Conservation (phyloP, 2,888 invertebrate genomes). For the Electrophaes corylata region DNA sequence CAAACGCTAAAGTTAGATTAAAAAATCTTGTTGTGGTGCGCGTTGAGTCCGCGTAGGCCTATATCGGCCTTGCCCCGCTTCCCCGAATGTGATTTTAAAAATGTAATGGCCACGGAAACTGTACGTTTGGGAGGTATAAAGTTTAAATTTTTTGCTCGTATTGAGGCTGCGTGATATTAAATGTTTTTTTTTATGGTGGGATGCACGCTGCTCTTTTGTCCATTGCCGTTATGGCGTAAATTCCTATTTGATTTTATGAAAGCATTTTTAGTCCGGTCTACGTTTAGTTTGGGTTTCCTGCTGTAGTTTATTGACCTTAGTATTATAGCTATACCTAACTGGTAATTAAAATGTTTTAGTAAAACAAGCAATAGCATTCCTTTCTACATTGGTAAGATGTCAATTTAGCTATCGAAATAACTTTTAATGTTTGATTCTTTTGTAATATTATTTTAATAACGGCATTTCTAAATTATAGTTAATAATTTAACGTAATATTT, state of each 20-base stretch:
- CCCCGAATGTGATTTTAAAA: conserved; percentile 78
- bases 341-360: too few relatives aligned
- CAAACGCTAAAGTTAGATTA: conserved; percentile 84
- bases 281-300: not conserved
- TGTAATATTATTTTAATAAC: too few relatives aligned
- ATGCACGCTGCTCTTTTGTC: conserved; percentile 34
- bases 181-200: conserved; percentile 64
- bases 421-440: too few relatives aligned
- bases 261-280: conserved; percentile 46
- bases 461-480: too few relatives aligned
- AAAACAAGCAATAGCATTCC: too few relatives aligned
- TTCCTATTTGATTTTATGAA: conserved; percentile 61
- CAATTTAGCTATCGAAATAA: too few relatives aligned
- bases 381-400: too few relatives aligned
- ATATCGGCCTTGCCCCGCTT: conserved; percentile 60
- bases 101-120: conserved; percentile 72
- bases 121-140: conserved; percentile 75
- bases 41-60: conserved; percentile 73
- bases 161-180: conserved; percentile 71
- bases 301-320: not conserved
- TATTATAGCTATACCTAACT: not conserved
- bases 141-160: conserved; percentile 73
- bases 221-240: conserved; percentile 47
- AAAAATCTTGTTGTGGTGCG: conserved; percentile 74
- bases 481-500: too few relatives aligned